Evolutionary conservation across 1,140 invertebrate species (phyloP).

Genomic region (Philaenus spumarius): DNA sequence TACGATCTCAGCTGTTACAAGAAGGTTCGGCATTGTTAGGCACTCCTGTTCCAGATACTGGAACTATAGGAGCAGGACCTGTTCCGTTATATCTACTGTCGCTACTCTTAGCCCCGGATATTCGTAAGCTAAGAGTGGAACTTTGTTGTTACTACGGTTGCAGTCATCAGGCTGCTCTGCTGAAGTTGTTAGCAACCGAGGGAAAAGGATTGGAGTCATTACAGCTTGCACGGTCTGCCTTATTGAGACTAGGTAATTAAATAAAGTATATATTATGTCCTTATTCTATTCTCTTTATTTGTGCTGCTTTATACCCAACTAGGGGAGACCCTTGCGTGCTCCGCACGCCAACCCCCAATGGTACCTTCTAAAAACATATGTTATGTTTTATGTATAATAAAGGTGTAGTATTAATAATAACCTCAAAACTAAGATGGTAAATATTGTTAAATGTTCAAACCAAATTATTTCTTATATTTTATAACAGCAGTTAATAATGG

Average conservation of each 20-base stretch:
- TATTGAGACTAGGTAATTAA: constrained; percentile 36
- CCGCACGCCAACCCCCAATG: too few species aligned
- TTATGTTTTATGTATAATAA: too few species aligned
- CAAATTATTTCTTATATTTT: too few species aligned
- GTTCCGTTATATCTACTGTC: constrained; percentile 42
- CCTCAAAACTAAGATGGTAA: too few species aligned
- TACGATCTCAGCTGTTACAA: constrained; percentile 40
- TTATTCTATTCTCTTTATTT: neutral
- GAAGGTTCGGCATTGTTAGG: constrained; percentile 39
- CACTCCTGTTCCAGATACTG: constrained; percentile 23
- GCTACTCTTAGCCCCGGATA: constrained; percentile 41
- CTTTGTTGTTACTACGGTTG: constrained; percentile 48
- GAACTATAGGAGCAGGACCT: constrained; percentile 38
- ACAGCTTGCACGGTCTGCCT: constrained; percentile 40
- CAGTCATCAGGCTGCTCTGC: constrained; percentile 43
- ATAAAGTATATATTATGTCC: neutral
- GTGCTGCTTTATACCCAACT: neutral
- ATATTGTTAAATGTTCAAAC: too few species aligned
- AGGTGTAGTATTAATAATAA: too few species aligned
- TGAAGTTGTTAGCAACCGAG: constrained; percentile 40
- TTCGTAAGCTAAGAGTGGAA: constrained; percentile 41
- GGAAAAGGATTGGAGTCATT: constrained; percentile 40
- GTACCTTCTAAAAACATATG: too few species aligned
- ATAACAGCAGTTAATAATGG: too few species aligned
- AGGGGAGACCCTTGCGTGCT: too few species aligned